Percentiles rank a stretch among this genome's conserved stretches.
Evolutionary conservation across 2,797 vertebrate species (phyloP).

Genomic region (Brachymystax lenok): DNA sequence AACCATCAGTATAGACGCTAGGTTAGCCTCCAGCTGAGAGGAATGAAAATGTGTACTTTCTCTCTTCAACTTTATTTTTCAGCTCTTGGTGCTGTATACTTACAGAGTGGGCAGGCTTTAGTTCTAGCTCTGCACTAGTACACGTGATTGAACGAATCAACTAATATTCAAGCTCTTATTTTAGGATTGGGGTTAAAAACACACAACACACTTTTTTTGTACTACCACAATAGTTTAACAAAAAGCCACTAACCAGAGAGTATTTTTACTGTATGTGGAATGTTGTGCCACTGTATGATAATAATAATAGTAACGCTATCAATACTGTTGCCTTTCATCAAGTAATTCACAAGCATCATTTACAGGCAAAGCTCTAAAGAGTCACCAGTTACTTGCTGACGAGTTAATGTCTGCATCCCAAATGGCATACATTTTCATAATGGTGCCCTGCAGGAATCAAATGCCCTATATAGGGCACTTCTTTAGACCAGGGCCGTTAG

Average conservation of each 20-base stretch:
- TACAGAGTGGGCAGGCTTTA: too few relatives aligned
- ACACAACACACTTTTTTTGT: too few relatives aligned
- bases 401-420: neutral
- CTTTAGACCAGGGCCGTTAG: too few relatives aligned
- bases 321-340: slow-evolving; percentile 1
- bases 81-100: too few relatives aligned
- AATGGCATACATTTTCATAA: too few relatives aligned
- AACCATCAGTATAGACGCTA: neutral
- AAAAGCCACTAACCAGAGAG: neutral
- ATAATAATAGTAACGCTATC: neutral
- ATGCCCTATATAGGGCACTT: too few relatives aligned
- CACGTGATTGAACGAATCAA: too few relatives aligned
- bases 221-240: neutral
- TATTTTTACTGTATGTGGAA: neutral
- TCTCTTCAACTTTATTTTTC: neutral
- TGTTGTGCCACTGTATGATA: neutral
- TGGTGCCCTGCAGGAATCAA: too few relatives aligned
- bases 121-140: too few relatives aligned
- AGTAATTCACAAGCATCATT: neutral
- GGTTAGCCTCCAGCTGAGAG: neutral
- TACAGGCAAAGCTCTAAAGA: neutral
- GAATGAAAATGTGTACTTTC: neutral
- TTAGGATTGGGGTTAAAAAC: too few relatives aligned
- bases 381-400: neutral
- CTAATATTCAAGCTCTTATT: too few relatives aligned